Evolutionary conservation across 2,113 vertebrate genomes (phyloP).

Genomic region (Egretta garzetta): DNA sequence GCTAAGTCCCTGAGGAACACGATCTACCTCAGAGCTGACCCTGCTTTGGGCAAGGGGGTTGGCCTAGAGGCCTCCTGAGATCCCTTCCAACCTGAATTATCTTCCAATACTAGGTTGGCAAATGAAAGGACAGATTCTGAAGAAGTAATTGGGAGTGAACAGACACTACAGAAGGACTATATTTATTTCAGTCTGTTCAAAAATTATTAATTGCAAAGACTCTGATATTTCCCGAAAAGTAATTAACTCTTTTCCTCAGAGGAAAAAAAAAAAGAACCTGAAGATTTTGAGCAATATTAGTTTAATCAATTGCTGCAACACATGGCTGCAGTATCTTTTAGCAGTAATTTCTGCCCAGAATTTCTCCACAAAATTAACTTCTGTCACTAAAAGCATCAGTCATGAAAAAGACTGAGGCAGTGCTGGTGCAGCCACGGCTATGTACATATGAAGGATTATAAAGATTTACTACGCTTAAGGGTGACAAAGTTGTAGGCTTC

Average conservation of each 20-base stretch:
- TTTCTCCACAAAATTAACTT: background rate
- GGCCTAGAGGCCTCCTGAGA: background rate
- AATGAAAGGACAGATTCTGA: background rate
- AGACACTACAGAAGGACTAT: background rate
- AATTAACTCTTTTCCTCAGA: background rate
- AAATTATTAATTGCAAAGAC: background rate
- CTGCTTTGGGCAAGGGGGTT: background rate
- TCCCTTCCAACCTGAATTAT: background rate
- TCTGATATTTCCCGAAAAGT: background rate
- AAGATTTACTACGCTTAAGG: background rate
- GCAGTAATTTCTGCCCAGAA: background rate
- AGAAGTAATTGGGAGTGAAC: background rate
- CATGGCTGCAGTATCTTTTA: background rate
- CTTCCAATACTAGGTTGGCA: background rate
- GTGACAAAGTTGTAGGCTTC: conserved; percentile 58
- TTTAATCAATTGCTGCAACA: background rate
- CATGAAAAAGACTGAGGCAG: background rate
- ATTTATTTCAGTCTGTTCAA: background rate
- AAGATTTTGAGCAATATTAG: background rate
- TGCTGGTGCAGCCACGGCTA: background rate
- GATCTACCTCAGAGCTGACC: background rate
- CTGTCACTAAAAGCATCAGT: background rate
- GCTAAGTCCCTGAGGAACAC: background rate
- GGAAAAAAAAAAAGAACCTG: background rate
- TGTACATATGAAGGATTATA: background rate